These are phyloP conservation scores for Motacilla alba DNA, from an alignment of 2,113 vertebrate genomes.

Conservation along the genomic window DNA sequence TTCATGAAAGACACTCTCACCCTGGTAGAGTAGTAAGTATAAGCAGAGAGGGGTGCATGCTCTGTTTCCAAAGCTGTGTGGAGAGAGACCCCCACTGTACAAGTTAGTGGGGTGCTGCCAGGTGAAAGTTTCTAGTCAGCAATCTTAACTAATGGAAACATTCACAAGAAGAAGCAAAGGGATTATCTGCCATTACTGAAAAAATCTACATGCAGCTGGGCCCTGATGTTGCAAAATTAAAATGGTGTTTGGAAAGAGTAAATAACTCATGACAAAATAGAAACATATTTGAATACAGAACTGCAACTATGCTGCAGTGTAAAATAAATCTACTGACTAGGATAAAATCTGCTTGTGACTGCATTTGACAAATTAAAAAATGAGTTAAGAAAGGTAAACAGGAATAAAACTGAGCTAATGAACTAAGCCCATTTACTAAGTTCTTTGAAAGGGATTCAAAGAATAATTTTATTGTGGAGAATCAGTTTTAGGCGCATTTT, in stretches of 20 bases:
- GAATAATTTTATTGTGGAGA: background rate
- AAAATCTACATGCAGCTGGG: background rate
- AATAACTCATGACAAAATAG: background rate
- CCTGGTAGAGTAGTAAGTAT: background rate
- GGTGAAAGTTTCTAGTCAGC: background rate
- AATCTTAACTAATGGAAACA: background rate
- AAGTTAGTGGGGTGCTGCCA: background rate
- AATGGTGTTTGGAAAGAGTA: background rate
- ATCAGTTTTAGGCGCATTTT: background rate
- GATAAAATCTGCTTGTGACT: background rate
- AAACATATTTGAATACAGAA: background rate
- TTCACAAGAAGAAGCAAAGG: background rate
- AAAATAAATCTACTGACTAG: background rate
- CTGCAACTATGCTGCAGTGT: background rate
- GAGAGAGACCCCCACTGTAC: background rate
- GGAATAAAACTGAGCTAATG: background rate
- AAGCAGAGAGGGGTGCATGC: background rate
- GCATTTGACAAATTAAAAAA: background rate
- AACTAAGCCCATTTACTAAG: background rate
- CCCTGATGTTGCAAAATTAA: background rate
- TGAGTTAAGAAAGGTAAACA: background rate
- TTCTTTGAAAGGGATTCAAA: background rate
- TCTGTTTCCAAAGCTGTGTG: background rate
- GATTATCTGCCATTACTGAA: background rate
- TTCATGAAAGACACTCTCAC: background rate